Base-by-base conservation (phyloP, 1,140 invertebrate genomes). In the Drosophila gunungcola region DNA sequence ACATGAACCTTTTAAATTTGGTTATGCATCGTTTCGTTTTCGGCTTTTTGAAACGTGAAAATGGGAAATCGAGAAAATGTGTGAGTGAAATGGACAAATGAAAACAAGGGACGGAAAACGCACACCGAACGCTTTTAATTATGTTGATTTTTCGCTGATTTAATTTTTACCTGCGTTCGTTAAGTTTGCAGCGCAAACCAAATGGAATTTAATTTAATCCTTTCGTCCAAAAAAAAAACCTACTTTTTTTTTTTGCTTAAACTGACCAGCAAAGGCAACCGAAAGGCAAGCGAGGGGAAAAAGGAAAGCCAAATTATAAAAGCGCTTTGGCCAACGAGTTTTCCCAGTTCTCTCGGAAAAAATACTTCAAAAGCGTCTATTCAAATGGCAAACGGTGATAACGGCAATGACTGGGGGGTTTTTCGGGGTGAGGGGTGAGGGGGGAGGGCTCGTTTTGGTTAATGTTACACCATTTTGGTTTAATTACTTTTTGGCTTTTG, bases 201-300 rank as follows among this genome's bases (percentile, higher is more conserved):
- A 85, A 78, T 85, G 78, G 82, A 85, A 85, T 85, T 85, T 85
- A 86, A 85, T 85, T 85, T 85, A 85, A 85, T 85, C 81, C 82
- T 85, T 84, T 85, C 45, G 39, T 5, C 16, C 9, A 16, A 62
- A 80, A 84, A 80, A 85, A 73, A 74, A 45, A 72, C 55, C 54
- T 68, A 27, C 32, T 34, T 32, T 60, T 49, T 58, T 77, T 67
- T 60, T 70, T 27, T 68, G 63, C 46, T 68, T 67, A 46, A 70
- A 69, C 53, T 56, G 64, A 54, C 49, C 69, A 39, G 41, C 36
- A 73, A 72, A 73, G 49, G 42, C 69, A 52, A 21, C 45, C 41
- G 32, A 60, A 45, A 27, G 16, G 43, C 42, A 48, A 25, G 9
- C 51, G 11, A 43, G 46, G 45, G 34, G 43, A 38, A 48, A 74